Conservation (phyloP, 2,888 invertebrate species). For the Atethmia centrago region DNA sequence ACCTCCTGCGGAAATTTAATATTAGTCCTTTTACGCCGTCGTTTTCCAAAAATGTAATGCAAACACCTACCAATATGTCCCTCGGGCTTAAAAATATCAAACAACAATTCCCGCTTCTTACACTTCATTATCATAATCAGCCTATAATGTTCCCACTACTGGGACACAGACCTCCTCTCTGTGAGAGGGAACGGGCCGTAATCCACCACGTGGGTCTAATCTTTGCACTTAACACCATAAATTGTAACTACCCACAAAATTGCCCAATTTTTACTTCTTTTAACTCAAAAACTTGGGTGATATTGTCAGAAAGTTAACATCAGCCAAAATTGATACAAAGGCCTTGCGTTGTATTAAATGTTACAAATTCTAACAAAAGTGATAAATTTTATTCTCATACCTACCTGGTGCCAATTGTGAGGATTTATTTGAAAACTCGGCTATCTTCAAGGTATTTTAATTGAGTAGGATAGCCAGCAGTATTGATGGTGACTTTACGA, state of each 20-base stretch:
- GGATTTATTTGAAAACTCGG: constrained; percentile 52
- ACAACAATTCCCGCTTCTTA: constrained; percentile 17
- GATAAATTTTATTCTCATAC: constrained; percentile 59
- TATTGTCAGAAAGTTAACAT: constrained; percentile 56
- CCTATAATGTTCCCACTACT: no score
- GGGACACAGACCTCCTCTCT: no score
- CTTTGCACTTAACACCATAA: constrained; percentile 31
- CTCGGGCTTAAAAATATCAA: background rate
- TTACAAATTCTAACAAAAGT: constrained; percentile 57
- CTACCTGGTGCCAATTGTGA: constrained; percentile 41
- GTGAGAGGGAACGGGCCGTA: no score
- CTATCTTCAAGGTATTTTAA: constrained; percentile 60
- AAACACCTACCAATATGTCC: background rate
- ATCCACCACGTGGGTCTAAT: no score
- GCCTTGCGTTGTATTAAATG: constrained; percentile 53
- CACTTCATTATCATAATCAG: no score
- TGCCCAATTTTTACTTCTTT: constrained; percentile 45
- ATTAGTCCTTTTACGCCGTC: background rate
- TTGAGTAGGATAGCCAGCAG: constrained; percentile 37
- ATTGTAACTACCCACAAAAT: constrained; percentile 48
- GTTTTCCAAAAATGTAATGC: background rate
- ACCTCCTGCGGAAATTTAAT: no score
- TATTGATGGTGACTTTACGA: constrained; percentile 27
- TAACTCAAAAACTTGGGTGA: constrained; percentile 59
- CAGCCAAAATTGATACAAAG: constrained; percentile 59